phyloP scores from a whole-genome alignment of 2,888 invertebrate genomes.

The Mesochorus sp. region DNA sequence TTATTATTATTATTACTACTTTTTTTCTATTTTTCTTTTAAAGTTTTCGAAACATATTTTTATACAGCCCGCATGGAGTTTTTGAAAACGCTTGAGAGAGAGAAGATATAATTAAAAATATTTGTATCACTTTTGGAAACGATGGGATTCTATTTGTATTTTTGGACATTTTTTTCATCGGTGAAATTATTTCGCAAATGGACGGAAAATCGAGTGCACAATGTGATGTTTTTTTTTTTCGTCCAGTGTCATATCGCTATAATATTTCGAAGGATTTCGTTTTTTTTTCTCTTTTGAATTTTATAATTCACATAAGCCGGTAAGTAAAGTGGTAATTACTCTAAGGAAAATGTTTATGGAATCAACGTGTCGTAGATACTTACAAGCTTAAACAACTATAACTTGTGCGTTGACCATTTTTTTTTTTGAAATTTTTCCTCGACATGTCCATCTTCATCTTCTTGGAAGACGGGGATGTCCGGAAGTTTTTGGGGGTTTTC shows the following conservation, averaged over 20 bases:
- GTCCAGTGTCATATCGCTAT: slow-evolving; percentile 11
- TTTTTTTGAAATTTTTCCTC: background rate
- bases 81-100: too few relatives aligned
- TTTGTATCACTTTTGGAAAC: too few relatives aligned
- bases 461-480: slow-evolving; percentile 43
- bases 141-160: too few relatives aligned
- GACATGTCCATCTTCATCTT: slow-evolving; percentile 40
- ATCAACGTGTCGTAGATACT: slow-evolving; percentile 12
- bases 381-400: slow-evolving; percentile 14
- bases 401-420: background rate
- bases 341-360: background rate
- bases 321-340: slow-evolving; percentile 8
- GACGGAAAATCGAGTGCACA: too few relatives aligned
- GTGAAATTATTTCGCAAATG: too few relatives aligned
- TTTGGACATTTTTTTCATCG: too few relatives aligned
- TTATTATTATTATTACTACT: background rate
- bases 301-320: slow-evolving; percentile 4
- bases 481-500: slow-evolving; percentile 14
- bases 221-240: background rate
- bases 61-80: too few relatives aligned
- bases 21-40: too few relatives aligned
- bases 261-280: too few relatives aligned
- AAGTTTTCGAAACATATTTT: too few relatives aligned
- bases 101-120: too few relatives aligned
- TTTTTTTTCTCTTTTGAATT: slow-evolving; percentile 17